Percentiles rank a stretch among this genome's conserved stretches.
Evolutionary conservation across 2,888 invertebrate genomes (phyloP).

Genomic region (Cryptocephalus moraei): DNA sequence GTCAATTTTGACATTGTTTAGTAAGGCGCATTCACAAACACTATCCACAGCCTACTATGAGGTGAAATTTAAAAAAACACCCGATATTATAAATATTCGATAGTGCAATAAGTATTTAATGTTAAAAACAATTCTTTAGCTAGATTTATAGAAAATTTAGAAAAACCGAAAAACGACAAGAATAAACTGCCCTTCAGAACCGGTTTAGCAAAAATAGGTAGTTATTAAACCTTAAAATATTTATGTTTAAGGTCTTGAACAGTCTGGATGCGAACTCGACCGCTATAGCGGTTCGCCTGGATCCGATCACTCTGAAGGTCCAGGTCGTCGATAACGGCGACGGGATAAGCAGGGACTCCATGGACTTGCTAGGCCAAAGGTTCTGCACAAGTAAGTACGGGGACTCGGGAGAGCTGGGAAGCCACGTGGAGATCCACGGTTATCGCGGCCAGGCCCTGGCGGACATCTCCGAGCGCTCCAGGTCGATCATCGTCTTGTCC

Average conservation of each 20-base stretch:
- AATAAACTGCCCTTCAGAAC: no score
- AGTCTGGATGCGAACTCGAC: slow-evolving; percentile 60
- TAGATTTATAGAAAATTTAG: no score
- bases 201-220: no score
- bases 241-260: slow-evolving; percentile 49
- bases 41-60: no score
- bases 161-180: no score
- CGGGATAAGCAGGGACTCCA: slow-evolving; percentile 50
- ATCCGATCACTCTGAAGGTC: slow-evolving; percentile 48
- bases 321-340: slow-evolving; percentile 70
- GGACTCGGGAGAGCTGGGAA: slow-evolving; percentile 42
- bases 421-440: slow-evolving; percentile 48
- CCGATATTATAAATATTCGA: no score
- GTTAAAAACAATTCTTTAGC: no score
- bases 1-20: no score
- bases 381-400: slow-evolving; percentile 57
- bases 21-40: no score
- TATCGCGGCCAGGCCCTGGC: slow-evolving; percentile 58
- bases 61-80: no score
- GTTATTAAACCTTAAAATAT: no score
- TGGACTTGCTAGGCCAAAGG: slow-evolving; percentile 48
- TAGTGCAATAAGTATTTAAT: no score
- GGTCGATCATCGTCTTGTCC: slow-evolving; percentile 50
- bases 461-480: slow-evolving; percentile 45
- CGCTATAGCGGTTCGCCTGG: slow-evolving; percentile 58